Base-by-base conservation (phyloP, 2,113 vertebrate genomes). In the Peromyscus leucopus region DNA sequence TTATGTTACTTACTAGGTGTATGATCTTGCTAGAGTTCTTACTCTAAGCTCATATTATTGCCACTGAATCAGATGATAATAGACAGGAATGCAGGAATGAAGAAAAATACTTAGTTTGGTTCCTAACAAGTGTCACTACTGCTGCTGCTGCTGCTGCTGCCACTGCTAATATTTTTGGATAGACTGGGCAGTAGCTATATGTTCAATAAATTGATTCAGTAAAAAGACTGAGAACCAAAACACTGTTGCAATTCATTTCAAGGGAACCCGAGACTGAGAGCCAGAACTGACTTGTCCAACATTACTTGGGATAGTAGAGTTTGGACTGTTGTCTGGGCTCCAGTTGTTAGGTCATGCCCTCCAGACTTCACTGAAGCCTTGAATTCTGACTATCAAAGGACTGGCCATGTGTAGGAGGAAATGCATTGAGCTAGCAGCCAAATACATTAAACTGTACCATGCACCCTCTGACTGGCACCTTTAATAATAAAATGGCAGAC, bases 1-100 rank as follows among this genome's bases (percentile, higher is more conserved):
- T n/a, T 87, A 11, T 76, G 61, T 76, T 85, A 93, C 42, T 42
- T 17, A 48, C 3, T 80, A 63, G 17, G 13, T 79, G 4, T 31
- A 6, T 91, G 67, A 87, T 12, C 42, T 91, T 94, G 39, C 48
- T 95, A 26, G 74, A 22, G 93, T 95, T 96, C 87, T 78, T 75
- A 89, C 55, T 79, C 75, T 95, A 67, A 96, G 84, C 42, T n/a
- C 85, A 33, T 65, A 74, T 96, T 55, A 57, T 93, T 87, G 4
- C 85, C 82, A 89, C 69, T 97, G 71, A 94, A 84, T 15, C 88
- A 36, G 33, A 92, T 84, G 79, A 90, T 87, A 85, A 63, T 39
- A 94, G 48, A 91, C 80, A 87, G n/a, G 9, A 87, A 90, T 71
- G 33, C 26, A 96, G 19, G 87, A 96, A 88, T 65, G 10, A 93